Conservation (phyloP, 2,113 vertebrate genomes). For the Emydura subglobosa region DNA sequence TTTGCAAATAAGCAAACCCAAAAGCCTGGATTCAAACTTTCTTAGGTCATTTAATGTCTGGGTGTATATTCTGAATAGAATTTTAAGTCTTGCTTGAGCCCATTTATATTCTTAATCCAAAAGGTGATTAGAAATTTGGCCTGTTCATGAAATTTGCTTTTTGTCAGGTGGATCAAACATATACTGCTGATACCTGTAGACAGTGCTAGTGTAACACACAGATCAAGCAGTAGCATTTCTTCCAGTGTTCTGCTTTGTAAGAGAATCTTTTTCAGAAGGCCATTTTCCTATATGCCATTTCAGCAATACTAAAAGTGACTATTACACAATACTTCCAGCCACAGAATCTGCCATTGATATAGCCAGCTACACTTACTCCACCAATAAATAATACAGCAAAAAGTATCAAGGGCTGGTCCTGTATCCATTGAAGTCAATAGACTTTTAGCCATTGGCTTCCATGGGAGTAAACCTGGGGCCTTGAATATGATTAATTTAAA, state of each 20-base stretch:
- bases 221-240: not conserved
- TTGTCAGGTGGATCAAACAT: not conserved
- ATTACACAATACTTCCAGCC: not conserved
- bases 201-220: rapidly evolving
- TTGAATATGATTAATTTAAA: not conserved
- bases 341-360: rapidly evolving
- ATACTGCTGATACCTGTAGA: not conserved
- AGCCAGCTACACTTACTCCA: not conserved
- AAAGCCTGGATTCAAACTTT: not conserved
- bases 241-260: not conserved
- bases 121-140: not conserved
- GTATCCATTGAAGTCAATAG: not conserved
- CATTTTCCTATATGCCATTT: not conserved
- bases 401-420: not conserved
- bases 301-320: not conserved
- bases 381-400: not conserved
- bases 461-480: not conserved
- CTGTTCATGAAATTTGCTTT: not conserved
- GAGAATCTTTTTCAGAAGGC: rapidly evolving
- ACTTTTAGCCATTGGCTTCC: not conserved
- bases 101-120: not conserved
- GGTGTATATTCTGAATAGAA: not conserved
- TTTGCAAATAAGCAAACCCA: not conserved
- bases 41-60: not conserved
- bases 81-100: not conserved